Percentiles rank a stretch among this genome's conserved stretches.
Conservation (phyloP, 2,888 invertebrate species). For the Meandrusa payeni region DNA sequence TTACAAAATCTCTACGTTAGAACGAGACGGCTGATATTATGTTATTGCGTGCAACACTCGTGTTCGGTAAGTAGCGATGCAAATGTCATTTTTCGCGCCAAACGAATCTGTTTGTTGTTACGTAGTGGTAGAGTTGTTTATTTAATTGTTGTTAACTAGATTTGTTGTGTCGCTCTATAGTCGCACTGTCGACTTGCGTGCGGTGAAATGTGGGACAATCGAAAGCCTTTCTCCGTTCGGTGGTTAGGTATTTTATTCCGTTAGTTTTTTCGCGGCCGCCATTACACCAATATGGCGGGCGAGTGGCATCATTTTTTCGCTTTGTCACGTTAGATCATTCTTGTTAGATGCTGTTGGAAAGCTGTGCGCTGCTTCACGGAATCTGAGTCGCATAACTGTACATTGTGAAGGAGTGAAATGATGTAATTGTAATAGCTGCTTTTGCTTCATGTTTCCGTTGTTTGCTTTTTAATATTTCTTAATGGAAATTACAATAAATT, state of each 20-base stretch:
- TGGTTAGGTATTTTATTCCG: conserved; percentile 78
- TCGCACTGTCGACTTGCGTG: conserved; percentile 65
- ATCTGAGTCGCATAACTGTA: conserved; percentile 73
- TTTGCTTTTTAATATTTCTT: conserved; percentile 21
- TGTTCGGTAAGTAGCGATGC: conserved; percentile 49
- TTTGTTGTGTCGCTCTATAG: conserved; percentile 57
- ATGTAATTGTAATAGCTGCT: conserved; percentile 61
- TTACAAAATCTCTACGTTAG: conserved; percentile 38
- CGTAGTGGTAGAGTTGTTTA: conserved; percentile 49
- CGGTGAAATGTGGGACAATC: conserved; percentile 77
- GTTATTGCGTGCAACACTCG: conserved; percentile 53
- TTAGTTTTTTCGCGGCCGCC: conserved; percentile 78
- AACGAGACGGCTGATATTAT: conserved; percentile 51
- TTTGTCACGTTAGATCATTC: conserved; percentile 80
- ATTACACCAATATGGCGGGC: conserved; percentile 70
- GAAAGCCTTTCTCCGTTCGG: conserved; percentile 79
- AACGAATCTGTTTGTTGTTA: conserved; percentile 50
- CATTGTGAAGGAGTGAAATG: conserved; percentile 50
- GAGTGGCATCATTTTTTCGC: conserved; percentile 77
- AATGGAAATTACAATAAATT: too few species aligned
- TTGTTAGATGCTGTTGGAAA: conserved; percentile 72
- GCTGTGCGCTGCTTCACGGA: conserved; percentile 62
- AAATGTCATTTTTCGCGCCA: conserved; percentile 55
- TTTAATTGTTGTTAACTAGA: conserved; percentile 39
- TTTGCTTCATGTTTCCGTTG: conserved; percentile 30